Evolutionary conservation across 2,797 vertebrate species (phyloP).

Genomic region (Pygocentrus nattereri): DNA sequence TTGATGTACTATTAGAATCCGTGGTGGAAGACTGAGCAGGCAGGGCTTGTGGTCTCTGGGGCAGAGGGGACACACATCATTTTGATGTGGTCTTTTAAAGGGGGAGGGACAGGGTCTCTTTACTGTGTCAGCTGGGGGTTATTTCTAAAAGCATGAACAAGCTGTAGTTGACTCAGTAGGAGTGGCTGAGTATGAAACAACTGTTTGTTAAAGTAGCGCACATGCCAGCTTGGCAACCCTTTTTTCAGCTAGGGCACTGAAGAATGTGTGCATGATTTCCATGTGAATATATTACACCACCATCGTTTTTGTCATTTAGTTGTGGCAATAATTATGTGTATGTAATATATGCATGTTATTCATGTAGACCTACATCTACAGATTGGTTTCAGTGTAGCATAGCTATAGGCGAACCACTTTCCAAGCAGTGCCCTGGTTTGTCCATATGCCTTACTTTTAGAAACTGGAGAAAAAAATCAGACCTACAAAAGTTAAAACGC

Average conservation of each 20-base stretch:
- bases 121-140: background rate
- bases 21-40: slow-evolving; percentile 34
- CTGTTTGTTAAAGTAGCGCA: background rate
- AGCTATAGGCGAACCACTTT: no score
- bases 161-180: background rate
- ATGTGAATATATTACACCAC: background rate
- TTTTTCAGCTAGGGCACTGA: no score
- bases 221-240: no score
- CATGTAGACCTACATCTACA: no score
- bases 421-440: no score
- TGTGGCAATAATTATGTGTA: no score
- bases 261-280: background rate
- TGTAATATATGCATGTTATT: no score
- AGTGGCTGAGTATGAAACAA: background rate
- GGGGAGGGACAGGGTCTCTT: background rate
- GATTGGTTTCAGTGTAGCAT: no score
- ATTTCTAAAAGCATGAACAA: slow-evolving; percentile 1
- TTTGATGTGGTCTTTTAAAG: slow-evolving; percentile 36
- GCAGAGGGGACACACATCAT: slow-evolving; percentile 1
- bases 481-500: no score
- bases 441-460: no score
- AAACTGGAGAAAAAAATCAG: no score
- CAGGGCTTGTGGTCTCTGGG: slow-evolving; percentile 29
- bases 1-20: slow-evolving; percentile 62
- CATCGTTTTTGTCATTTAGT: no score